Evolutionary conservation across 2,113 vertebrate species (phyloP), one percentile per base, ranked within the genome.

Genomic region (Zonotrichia leucophrys): DNA sequence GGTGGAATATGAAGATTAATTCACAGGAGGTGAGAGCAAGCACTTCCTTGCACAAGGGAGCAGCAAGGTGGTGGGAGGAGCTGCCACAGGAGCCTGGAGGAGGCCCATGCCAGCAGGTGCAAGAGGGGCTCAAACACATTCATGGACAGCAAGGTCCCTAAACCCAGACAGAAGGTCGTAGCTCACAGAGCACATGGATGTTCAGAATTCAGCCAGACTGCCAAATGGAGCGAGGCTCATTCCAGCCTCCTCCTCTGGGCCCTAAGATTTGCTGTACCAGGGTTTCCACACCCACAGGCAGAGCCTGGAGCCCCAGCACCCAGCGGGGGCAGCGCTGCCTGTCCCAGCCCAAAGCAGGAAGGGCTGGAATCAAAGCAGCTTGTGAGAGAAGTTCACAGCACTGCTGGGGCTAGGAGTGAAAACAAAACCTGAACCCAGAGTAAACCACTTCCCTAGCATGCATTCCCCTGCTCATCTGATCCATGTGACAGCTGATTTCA

Each of bases 401-500:
- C 60, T 41, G n/a, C 7, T 23, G 22, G 74, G n/a, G 52, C 68
- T 72, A 56, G 60, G 23, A 70, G 53, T 4, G n/a, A 96, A 86
- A 95, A 66, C 72, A 93, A 70, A 92, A 68, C 49, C 52, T 67
- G 87, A 91, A 31, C 46, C n/a, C 87, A 84, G 30, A 89, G 74
- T 22, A 84, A 94, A n/a, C 55, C 35, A 17, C 49, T 79, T 76
- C 55, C 68, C 25, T n/a, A 39, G 46, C 23, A 5, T 53, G 62
- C 59, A 87, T 70, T 66, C 49, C 56, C 73, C 44, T 66, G 42
- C 17, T 72, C 37, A 15, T 62, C 93, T 66, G n/a, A 52, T 41
- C 80, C 63, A 41, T n/a, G 44, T 77, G 88, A 89, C 62, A 53
- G 78, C 89, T 80, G 59, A 93, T 64, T 95, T 83, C 79, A 81